phyloP scores from a whole-genome alignment of 1,140 invertebrate genomes.

The Megalonaias nervosa region DNA sequence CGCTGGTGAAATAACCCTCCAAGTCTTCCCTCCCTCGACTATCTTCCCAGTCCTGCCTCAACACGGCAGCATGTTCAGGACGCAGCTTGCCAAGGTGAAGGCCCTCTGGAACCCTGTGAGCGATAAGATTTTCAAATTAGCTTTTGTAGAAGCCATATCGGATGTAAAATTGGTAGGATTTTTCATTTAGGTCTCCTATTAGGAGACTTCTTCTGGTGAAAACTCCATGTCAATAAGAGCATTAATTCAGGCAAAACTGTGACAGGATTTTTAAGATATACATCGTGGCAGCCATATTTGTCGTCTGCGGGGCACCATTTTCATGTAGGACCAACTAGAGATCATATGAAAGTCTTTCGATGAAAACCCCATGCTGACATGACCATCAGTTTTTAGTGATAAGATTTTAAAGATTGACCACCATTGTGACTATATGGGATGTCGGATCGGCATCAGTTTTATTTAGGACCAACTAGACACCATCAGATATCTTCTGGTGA shows the following conservation, averaged over 20 bases:
- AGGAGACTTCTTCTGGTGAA: not conserved
- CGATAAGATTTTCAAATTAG: not conserved
- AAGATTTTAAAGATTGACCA: no score
- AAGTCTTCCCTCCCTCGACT: conserved; percentile 41
- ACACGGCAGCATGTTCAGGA: conserved; percentile 34
- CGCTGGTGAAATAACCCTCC: conserved; percentile 43
- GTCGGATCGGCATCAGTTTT: no score
- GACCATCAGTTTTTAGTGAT: no score
- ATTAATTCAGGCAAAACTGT: not conserved
- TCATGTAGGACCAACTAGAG: no score
- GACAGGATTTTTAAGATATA: no score
- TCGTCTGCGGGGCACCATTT: no score
- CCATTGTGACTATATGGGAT: no score
- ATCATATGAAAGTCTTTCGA: no score
- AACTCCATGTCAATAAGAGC: not conserved
- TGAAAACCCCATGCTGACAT: no score
- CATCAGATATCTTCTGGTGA: no score
- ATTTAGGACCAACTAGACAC: no score
- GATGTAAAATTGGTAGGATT: not conserved
- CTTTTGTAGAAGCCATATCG: not conserved
- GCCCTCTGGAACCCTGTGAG: conserved; percentile 44
- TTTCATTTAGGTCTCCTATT: not conserved
- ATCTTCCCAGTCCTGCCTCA: conserved; percentile 47
- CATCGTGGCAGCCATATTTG: no score
- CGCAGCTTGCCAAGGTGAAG: conserved; percentile 38